These are phyloP conservation scores for Donacobius atricapilla DNA, from an alignment of 2,113 vertebrate species.

Conservation along the genomic window DNA sequence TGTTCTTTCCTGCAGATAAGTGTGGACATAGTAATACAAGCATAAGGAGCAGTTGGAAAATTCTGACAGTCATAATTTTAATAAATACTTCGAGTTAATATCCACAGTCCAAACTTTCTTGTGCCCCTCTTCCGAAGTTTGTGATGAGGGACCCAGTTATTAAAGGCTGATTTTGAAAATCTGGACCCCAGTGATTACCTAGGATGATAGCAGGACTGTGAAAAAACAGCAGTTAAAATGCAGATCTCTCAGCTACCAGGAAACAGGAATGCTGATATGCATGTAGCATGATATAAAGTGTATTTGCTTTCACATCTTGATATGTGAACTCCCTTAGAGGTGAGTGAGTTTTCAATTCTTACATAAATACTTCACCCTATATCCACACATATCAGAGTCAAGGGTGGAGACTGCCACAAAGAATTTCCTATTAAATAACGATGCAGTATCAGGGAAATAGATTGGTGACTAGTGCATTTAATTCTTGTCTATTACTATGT, in stretches of 20 bases:
- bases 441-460: not conserved
- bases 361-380: not conserved
- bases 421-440: not conserved
- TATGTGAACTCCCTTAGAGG: not conserved
- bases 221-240: not conserved
- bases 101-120: not conserved
- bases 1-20: not conserved
- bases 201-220: not conserved
- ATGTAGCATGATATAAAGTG: not conserved
- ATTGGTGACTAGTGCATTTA: not conserved
- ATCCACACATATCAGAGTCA: not conserved
- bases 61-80: not conserved
- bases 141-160: not conserved
- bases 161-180: not conserved
- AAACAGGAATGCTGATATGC: not conserved
- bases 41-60: not conserved
- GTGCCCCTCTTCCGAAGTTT: not conserved
- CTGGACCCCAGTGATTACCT: not conserved
- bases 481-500: not conserved
- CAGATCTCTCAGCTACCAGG: not conserved
- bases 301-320: not conserved
- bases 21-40: not conserved
- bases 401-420: not conserved
- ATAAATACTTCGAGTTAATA: not conserved
- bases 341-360: not conserved